phyloP scores from a whole-genome alignment of 2,888 invertebrate genomes.

The Lithophane semibrunnea region DNA sequence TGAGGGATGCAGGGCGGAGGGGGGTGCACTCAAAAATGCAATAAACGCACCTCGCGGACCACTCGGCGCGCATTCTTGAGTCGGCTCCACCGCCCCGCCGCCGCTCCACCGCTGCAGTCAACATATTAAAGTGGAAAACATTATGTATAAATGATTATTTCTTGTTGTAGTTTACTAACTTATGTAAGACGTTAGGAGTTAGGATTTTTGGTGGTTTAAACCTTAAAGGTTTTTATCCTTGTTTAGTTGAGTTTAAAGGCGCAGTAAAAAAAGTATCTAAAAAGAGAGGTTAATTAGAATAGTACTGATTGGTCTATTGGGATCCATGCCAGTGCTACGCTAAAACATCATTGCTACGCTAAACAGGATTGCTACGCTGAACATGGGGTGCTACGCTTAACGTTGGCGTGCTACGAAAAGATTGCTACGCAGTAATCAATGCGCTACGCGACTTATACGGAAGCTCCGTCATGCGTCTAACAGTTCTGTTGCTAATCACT shows the following conservation, averaged over 20 bases:
- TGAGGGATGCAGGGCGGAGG: neutral
- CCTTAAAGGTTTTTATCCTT: neutral
- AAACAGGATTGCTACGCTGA: neutral
- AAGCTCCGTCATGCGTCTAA: neutral
- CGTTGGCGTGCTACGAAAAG: constrained; percentile 16
- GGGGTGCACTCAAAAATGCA: constrained; percentile 78
- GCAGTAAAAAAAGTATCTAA: no score
- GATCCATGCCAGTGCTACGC: neutral
- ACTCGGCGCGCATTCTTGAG: constrained; percentile 67
- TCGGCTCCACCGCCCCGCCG: constrained; percentile 41
- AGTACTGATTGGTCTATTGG: neutral
- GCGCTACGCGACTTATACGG: neutral
- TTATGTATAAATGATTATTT: constrained; percentile 57
- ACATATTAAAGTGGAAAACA: constrained; percentile 65
- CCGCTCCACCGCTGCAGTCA: constrained; percentile 30
- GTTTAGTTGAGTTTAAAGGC: neutral
- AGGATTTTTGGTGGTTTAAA: neutral
- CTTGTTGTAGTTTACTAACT: constrained; percentile 40
- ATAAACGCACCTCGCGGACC: constrained; percentile 76
- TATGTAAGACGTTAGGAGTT: constrained; percentile 1
- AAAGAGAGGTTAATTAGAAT: neutral
- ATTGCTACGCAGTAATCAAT: no score
- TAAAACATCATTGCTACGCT: neutral
- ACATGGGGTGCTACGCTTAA: constrained; percentile 2
- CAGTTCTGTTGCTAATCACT: neutral